Conservation (phyloP, 2,888 invertebrate genomes). For the Sympetrum striolatum region DNA sequence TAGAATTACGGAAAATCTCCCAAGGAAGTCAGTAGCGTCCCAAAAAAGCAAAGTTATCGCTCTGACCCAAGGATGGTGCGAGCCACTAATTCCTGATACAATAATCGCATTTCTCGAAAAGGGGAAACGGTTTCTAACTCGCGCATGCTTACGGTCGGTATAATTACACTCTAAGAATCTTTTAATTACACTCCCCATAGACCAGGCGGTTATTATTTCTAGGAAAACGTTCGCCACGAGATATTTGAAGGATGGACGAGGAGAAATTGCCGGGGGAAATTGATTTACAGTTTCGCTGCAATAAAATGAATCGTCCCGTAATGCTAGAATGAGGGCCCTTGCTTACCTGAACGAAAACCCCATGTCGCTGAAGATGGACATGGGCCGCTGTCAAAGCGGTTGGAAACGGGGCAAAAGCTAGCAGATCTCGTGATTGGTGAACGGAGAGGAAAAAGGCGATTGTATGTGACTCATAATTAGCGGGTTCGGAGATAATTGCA, state of each 20-base stretch:
- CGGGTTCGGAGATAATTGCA: neutral
- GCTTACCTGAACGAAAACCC: neutral
- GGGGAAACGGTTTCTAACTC: neutral
- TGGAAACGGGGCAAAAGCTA: neutral
- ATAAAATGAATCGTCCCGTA: neutral
- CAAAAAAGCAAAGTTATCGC: constrained; percentile 25
- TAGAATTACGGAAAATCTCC: constrained; percentile 31
- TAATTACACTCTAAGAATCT: neutral
- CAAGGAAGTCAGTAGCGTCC: constrained; percentile 25
- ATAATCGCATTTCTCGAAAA: neutral
- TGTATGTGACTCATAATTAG: constrained; percentile 17
- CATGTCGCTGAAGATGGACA: neutral
- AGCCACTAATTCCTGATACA: neutral
- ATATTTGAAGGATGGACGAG: neutral
- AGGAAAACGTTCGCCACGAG: neutral
- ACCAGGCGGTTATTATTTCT: neutral
- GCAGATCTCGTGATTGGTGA: constrained; percentile 14
- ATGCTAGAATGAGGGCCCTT: neutral
- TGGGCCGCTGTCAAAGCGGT: neutral
- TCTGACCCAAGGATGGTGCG: constrained; percentile 31
- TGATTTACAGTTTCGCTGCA: constrained; percentile 14
- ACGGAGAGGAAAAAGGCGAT: neutral
- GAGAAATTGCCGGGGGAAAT: neutral
- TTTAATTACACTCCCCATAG: neutral
- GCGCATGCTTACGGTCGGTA: neutral